Percentiles rank a stretch among this genome's conserved stretches.
These are phyloP conservation scores for Ophion ellenae DNA, from an alignment of 2,888 invertebrate genomes.

Conservation along the genomic window DNA sequence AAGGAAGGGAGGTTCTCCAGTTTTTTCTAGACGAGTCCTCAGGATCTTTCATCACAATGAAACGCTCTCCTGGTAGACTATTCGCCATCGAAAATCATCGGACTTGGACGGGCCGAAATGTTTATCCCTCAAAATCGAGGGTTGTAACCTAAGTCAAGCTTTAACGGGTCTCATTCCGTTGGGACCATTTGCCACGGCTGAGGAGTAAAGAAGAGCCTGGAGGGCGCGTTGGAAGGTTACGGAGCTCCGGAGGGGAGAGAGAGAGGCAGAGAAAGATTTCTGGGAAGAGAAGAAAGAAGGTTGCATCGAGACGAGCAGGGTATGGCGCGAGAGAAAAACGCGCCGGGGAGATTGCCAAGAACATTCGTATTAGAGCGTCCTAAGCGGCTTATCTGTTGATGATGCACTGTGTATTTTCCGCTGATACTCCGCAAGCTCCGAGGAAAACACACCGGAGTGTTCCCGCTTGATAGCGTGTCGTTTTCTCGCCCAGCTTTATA, in stretches of 20 bases:
- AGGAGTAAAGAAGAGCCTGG: background rate
- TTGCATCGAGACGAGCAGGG: constrained; percentile 35
- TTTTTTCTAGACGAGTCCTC: too few species aligned
- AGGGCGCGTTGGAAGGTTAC: constrained; percentile 7
- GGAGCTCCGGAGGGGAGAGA: constrained; percentile 7
- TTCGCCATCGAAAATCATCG: background rate
- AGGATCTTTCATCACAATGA: background rate
- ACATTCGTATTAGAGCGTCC: constrained; percentile 77
- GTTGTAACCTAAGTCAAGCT: background rate
- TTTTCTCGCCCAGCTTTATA: constrained; percentile 69
- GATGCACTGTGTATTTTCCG: constrained; percentile 80
- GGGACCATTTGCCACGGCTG: constrained; percentile 6
- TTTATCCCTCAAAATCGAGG: constrained; percentile 5
- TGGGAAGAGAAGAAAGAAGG: constrained; percentile 32
- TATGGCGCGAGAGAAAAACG: constrained; percentile 56
- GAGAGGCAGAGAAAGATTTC: constrained; percentile 14
- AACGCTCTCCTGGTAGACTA: background rate
- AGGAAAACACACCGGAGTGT: constrained; percentile 74
- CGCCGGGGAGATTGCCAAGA: constrained; percentile 67
- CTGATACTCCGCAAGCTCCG: constrained; percentile 68
- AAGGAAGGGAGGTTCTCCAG: too few species aligned
- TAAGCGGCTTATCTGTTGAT: constrained; percentile 82
- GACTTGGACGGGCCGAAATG: background rate
- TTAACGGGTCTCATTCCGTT: constrained; percentile 18
- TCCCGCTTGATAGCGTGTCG: constrained; percentile 79